Conservation (phyloP, 2,113 vertebrate genomes). For the Pardalotus punctatus region DNA sequence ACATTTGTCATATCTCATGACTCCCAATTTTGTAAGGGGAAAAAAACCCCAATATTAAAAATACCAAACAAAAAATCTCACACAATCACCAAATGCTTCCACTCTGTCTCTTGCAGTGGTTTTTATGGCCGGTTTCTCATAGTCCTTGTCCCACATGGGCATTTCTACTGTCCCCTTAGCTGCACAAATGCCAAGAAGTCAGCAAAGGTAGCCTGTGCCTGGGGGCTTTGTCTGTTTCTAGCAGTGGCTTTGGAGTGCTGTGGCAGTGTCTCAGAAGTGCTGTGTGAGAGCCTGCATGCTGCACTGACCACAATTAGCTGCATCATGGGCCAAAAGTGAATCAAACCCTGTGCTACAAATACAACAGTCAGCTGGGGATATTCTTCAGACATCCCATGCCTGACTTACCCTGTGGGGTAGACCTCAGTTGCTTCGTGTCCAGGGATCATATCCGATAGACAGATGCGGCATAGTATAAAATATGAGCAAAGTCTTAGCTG, state of each 20-base stretch:
- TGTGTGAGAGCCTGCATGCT: neutral
- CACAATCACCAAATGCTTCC: neutral
- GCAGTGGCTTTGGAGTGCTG: neutral
- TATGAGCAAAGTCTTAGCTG: neutral
- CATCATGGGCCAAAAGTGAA: neutral
- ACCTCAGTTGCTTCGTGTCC: fast-evolving
- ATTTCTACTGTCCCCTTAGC: neutral
- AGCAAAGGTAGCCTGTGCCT: neutral
- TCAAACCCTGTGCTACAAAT: neutral
- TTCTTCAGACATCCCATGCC: neutral
- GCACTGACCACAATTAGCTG: neutral
- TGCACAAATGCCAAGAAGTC: neutral
- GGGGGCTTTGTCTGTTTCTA: neutral
- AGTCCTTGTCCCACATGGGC: neutral
- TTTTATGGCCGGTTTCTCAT: neutral
- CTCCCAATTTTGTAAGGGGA: neutral
- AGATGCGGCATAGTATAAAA: neutral
- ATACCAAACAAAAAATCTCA: neutral
- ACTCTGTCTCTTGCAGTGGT: neutral
- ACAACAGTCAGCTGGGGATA: neutral
- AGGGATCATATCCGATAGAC: neutral
- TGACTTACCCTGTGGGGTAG: neutral
- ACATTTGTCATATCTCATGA: neutral
- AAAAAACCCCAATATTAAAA: neutral
- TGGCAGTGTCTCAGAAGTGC: neutral